Conservation (phyloP, 1,140 invertebrate genomes). For the Scaptomyza montana region DNA sequence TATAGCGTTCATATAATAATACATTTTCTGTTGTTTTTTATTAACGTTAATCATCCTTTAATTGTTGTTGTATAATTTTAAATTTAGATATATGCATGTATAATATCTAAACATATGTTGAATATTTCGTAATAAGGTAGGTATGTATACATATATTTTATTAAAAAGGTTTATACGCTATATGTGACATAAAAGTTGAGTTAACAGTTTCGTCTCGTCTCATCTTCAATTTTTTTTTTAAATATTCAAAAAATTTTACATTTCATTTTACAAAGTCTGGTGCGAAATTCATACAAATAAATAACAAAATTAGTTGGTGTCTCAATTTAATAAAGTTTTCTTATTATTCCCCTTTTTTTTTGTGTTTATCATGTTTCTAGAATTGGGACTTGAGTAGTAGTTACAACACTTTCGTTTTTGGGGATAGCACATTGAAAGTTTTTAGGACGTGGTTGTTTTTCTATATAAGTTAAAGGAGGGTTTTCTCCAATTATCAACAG, state of each 20-base stretch:
- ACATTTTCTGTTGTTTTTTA: slow-evolving; percentile 24
- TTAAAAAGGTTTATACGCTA: slow-evolving; percentile 57
- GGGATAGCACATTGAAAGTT: slow-evolving; percentile 64
- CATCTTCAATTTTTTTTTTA: neutral
- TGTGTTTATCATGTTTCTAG: neutral
- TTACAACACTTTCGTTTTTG: slow-evolving; percentile 26
- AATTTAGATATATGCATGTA: slow-evolving; percentile 24
- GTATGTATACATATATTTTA: slow-evolving; percentile 34
- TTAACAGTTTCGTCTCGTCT: slow-evolving; percentile 58
- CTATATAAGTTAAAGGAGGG: slow-evolving; percentile 25
- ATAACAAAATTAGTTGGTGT: slow-evolving; percentile 36
- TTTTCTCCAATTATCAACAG: slow-evolving; percentile 65
- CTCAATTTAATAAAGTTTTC: slow-evolving; percentile 8
- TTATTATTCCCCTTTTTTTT: neutral
- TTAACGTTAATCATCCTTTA: slow-evolving; percentile 48
- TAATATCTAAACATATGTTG: slow-evolving; percentile 42
- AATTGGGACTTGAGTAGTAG: neutral
- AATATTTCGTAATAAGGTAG: slow-evolving; percentile 22
- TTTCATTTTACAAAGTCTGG: slow-evolving; percentile 22
- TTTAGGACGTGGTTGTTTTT: slow-evolving; percentile 33
- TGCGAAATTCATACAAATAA: slow-evolving; percentile 36
- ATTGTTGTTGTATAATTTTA: slow-evolving; percentile 36
- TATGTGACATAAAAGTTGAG: slow-evolving; percentile 56
- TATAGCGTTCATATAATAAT: slow-evolving; percentile 60
- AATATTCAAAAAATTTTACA: neutral